Percentiles rank a stretch among this genome's conserved stretches.
Evolutionary conservation across 2,888 invertebrate species (phyloP).

Genomic region (Syritta pipiens): DNA sequence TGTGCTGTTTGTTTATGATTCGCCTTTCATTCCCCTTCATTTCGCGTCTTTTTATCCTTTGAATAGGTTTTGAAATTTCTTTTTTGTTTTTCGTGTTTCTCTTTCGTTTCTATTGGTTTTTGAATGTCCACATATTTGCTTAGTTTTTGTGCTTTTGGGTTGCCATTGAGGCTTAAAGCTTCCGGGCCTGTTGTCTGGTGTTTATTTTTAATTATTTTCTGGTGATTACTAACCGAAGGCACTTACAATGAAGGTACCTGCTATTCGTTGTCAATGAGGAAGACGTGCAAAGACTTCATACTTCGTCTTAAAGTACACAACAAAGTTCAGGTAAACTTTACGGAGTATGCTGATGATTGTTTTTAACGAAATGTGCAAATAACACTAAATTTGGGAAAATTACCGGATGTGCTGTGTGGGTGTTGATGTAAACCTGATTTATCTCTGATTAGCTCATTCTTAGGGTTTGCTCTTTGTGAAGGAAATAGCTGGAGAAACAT

Average conservation of each 20-base stretch:
- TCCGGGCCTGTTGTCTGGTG: conserved; percentile 41
- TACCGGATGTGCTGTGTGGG: too few relatives aligned
- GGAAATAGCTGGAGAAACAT: too few relatives aligned
- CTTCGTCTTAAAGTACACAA: too few relatives aligned
- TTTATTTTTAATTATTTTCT: conserved; percentile 67
- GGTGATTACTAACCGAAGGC: conserved; percentile 35
- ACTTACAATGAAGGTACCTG: conserved; percentile 21
- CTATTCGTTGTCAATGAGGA: conserved; percentile 16
- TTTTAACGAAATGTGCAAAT: too few relatives aligned
- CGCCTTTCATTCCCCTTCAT: conserved; percentile 28
- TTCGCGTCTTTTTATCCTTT: conserved; percentile 26
- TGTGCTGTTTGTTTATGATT: conserved; percentile 62
- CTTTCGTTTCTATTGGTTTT: conserved; percentile 20
- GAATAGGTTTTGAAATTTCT: conserved; percentile 14
- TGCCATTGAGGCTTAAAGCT: conserved; percentile 36
- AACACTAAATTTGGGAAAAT: too few relatives aligned
- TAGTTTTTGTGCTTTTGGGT: conserved; percentile 38
- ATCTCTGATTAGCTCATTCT: too few relatives aligned
- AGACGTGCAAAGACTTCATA: background rate
- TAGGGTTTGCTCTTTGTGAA: too few relatives aligned
- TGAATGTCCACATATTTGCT: conserved; percentile 46
- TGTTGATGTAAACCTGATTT: too few relatives aligned
- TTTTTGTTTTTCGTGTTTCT: background rate
- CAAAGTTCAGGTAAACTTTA: too few relatives aligned
- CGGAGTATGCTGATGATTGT: too few relatives aligned